Evolutionary conservation across 2,888 invertebrate species (phyloP).

Genomic region (Arge pagana): DNA sequence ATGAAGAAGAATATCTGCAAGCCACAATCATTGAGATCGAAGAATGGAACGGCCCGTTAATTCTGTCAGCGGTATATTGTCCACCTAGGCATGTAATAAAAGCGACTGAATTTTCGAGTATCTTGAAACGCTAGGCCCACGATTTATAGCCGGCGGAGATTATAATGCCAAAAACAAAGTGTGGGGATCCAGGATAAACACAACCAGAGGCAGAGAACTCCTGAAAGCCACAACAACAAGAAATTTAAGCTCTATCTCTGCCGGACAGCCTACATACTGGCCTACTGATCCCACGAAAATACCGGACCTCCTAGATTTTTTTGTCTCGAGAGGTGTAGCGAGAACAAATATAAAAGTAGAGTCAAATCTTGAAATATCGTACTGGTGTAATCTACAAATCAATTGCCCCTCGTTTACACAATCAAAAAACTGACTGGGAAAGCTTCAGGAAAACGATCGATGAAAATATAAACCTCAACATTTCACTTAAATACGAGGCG

Average conservation of each 20-base stretch:
- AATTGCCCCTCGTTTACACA: slow-evolving; percentile 21
- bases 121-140: slow-evolving; percentile 27
- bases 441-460: slow-evolving; percentile 21
- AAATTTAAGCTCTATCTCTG: slow-evolving; percentile 26
- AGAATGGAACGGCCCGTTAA: slow-evolving; percentile 17
- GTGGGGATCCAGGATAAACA: slow-evolving; percentile 34
- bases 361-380: slow-evolving; percentile 31
- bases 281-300: slow-evolving; percentile 33
- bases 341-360: slow-evolving; percentile 25
- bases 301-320: slow-evolving; percentile 38
- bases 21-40: slow-evolving; percentile 12
- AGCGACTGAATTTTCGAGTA: slow-evolving; percentile 28
- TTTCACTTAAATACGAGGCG: slow-evolving; percentile 25
- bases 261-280: slow-evolving; percentile 37
- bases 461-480: slow-evolving; percentile 25
- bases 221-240: background rate
- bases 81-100: slow-evolving; percentile 34
- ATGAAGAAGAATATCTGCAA: background rate
- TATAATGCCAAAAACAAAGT: slow-evolving; percentile 32
- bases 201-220: slow-evolving; percentile 24
- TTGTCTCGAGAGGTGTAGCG: slow-evolving; percentile 30
- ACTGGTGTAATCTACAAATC: slow-evolving; percentile 27
- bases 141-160: slow-evolving; percentile 30
- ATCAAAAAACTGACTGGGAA: slow-evolving; percentile 30
- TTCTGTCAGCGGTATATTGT: slow-evolving; percentile 32